A percentile compares a stretch with the other conserved stretches of the same genome.
Conservation (phyloP, 2,888 invertebrate species). For the Rotaria macrura region DNA sequence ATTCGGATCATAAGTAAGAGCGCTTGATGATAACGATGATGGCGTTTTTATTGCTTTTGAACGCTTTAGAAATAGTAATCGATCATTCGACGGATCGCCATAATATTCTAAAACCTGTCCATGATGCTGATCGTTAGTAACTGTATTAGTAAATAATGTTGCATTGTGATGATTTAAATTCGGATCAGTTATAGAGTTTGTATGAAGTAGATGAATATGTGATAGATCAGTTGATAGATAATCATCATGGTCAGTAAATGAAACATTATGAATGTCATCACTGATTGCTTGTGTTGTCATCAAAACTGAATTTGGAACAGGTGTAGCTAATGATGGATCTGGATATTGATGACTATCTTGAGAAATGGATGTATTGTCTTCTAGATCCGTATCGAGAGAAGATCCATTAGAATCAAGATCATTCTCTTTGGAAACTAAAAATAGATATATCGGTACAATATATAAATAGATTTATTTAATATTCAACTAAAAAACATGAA, state of each 20-base stretch:
- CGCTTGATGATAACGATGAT: neutral
- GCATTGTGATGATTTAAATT: conserved; percentile 1
- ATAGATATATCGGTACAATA: neutral
- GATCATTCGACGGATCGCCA: neutral
- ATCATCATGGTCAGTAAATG: neutral
- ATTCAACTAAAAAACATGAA: neutral
- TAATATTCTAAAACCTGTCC: neutral
- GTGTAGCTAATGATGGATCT: neutral
- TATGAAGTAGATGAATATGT: neutral
- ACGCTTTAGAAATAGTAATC: neutral
- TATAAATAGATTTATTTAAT: neutral
- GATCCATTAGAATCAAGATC: conserved; percentile 11
- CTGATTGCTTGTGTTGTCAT: neutral
- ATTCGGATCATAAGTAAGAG: neutral
- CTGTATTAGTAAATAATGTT: neutral
- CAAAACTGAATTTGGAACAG: neutral
- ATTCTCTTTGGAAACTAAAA: conserved; percentile 10
- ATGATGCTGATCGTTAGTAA: neutral
- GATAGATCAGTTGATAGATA: neutral
- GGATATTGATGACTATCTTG: neutral
- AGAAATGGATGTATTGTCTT: neutral
- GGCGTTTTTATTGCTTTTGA: neutral
- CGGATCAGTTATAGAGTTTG: neutral
- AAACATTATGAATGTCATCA: neutral
- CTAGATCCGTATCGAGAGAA: neutral